A percentile compares a stretch with the other conserved stretches of the same genome.
phyloP scores from a whole-genome alignment of 2,888 invertebrate species.

The Polydrusus pterygomalis region DNA sequence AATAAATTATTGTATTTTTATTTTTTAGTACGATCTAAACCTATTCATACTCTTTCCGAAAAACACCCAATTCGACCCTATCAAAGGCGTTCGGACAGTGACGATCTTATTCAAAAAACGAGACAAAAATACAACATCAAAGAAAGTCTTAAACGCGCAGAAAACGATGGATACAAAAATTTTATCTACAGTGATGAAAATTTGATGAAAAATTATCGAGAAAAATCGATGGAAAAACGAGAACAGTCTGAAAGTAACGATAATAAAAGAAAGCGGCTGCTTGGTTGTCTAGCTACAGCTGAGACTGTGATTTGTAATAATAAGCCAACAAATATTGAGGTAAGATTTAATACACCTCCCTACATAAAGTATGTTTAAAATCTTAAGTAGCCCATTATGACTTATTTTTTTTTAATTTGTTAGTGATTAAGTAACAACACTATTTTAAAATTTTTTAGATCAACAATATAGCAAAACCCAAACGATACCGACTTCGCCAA shows the following conservation, averaged over 20 bases:
- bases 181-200: constrained; percentile 60
- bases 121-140: constrained; percentile 63
- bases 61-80: constrained; percentile 27
- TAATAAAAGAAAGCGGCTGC: constrained; percentile 51
- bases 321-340: constrained; percentile 58
- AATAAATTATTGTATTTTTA: too few relatives aligned
- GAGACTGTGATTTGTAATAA: constrained; percentile 58
- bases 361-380: too few relatives aligned
- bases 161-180: constrained; percentile 66
- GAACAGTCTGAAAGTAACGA: constrained; percentile 27
- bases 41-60: constrained; percentile 37
- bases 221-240: not conserved
- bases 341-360: too few relatives aligned
- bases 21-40: constrained; percentile 41
- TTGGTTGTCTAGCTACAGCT: constrained; percentile 45
- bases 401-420: too few relatives aligned
- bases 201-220: not conserved
- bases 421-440: not conserved
- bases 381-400: too few relatives aligned
- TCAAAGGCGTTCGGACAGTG: constrained; percentile 63
- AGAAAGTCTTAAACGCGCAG: constrained; percentile 65
- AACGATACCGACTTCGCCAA: constrained; percentile 72
- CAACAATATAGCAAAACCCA: constrained; percentile 52
- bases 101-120: constrained; percentile 64
- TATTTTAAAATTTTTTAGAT: constrained; percentile 48